Percentiles rank a stretch among this genome's conserved stretches.
phyloP scores from a whole-genome alignment of 1,140 invertebrate genomes.

The Tribolium madens region DNA sequence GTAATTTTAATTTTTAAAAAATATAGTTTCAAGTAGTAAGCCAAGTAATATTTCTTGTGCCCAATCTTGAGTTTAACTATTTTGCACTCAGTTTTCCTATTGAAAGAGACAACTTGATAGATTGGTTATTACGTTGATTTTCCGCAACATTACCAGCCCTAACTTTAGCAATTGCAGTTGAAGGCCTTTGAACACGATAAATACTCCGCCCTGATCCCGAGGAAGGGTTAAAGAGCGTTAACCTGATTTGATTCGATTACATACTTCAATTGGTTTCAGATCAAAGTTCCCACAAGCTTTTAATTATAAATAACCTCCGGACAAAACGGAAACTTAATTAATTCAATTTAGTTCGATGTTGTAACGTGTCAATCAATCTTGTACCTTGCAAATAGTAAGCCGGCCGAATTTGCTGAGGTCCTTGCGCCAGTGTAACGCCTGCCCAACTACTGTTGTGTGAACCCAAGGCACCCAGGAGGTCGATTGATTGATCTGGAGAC shows the following conservation, averaged over 20 bases:
- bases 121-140: constrained; percentile 27
- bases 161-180: constrained; percentile 14
- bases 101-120: constrained; percentile 3
- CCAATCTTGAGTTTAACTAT: background rate
- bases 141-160: constrained; percentile 23
- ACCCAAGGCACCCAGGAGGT: constrained; percentile 77
- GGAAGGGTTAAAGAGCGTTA: constrained; percentile 39
- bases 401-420: constrained; percentile 74
- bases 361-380: background rate
- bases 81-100: background rate
- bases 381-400: constrained; percentile 76
- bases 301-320: constrained; percentile 8
- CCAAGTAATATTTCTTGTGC: background rate
- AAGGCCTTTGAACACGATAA: constrained; percentile 18
- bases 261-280: constrained; percentile 33
- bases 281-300: constrained; percentile 26
- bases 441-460: constrained; percentile 75
- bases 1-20: no score
- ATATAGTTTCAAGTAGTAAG: no score
- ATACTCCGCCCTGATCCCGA: constrained; percentile 14
- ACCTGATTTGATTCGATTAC: constrained; percentile 42
- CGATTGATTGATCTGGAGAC: constrained; percentile 63
- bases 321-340: constrained; percentile 1
- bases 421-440: constrained; percentile 73
- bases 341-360: background rate